Conservation (phyloP, 2,888 invertebrate species). For the Pecten maximus region DNA sequence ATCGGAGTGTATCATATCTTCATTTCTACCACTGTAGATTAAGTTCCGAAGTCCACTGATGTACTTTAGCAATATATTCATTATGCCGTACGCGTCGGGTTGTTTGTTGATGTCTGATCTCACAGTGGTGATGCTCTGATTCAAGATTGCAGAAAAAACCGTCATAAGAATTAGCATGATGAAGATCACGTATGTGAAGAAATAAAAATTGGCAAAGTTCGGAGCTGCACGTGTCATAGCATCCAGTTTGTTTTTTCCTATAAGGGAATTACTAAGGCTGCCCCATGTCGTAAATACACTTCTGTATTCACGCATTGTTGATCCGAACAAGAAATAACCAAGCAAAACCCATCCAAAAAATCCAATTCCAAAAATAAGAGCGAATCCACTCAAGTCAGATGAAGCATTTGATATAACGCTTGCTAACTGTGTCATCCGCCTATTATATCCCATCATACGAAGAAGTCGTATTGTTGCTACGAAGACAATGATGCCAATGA, state of each 20-base stretch:
- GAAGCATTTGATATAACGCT: conserved; percentile 81
- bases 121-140: conserved; percentile 67
- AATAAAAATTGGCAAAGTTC: conserved; percentile 68
- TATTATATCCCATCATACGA: conserved; percentile 83
- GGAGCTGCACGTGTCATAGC: conserved; percentile 62
- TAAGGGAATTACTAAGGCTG: conserved; percentile 79
- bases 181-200: conserved; percentile 68
- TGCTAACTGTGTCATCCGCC: conserved; percentile 82
- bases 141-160: conserved; percentile 72
- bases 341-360: conserved; percentile 76
- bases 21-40: neutral
- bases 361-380: conserved; percentile 81
- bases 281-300: conserved; percentile 79
- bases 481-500: conserved; percentile 46
- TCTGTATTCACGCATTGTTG: conserved; percentile 73
- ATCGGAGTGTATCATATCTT: neutral
- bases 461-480: conserved; percentile 47
- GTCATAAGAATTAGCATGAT: conserved; percentile 70
- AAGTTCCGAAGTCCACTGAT: neutral
- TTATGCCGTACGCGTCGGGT: neutral
- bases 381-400: conserved; percentile 81
- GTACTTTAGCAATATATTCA: neutral
- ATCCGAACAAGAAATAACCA: conserved; percentile 79
- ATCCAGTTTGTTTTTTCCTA: conserved; percentile 70
- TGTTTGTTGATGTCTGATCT: conserved; percentile 54